Conservation (phyloP, 2,888 invertebrate species). For the Sphaerophoria taeniata region DNA sequence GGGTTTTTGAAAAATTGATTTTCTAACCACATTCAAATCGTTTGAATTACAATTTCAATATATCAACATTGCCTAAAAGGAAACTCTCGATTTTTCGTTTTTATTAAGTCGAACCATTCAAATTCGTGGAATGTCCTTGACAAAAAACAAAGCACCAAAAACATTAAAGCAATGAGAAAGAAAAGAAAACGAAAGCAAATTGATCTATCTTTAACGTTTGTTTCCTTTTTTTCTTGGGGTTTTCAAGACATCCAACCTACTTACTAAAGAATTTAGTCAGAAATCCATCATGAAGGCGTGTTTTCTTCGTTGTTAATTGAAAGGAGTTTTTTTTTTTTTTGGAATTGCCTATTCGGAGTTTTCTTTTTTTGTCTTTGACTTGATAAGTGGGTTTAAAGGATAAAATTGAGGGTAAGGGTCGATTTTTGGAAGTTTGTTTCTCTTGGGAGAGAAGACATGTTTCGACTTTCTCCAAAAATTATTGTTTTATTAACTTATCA, state of each 20-base stretch:
- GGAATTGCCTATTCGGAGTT: background rate
- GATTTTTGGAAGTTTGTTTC: no score
- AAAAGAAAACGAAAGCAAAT: slow-evolving; percentile 16
- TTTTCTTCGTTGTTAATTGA: background rate
- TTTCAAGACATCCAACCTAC: background rate
- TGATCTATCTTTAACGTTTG: slow-evolving; percentile 35
- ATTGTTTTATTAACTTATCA: no score
- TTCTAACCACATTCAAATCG: slow-evolving; percentile 47
- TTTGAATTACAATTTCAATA: slow-evolving; percentile 42
- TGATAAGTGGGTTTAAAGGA: background rate
- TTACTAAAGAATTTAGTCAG: background rate
- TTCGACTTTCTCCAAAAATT: no score
- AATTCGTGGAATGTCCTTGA: slow-evolving; percentile 25
- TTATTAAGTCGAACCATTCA: background rate
- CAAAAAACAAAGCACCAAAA: background rate
- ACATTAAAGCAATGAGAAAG: background rate
- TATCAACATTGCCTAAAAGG: slow-evolving; percentile 36
- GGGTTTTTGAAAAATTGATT: slow-evolving; percentile 36
- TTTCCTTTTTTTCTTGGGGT: background rate
- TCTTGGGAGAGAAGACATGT: no score
- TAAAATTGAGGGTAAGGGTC: no score
- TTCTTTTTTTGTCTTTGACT: background rate
- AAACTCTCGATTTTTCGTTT: background rate
- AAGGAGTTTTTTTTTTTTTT: background rate
- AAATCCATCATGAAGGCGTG: slow-evolving; percentile 17